A percentile compares a stretch with the other conserved stretches of the same genome.
These are phyloP conservation scores for Syngnathus floridae DNA, from an alignment of 2,113 vertebrate genomes.

Conservation along the genomic window DNA sequence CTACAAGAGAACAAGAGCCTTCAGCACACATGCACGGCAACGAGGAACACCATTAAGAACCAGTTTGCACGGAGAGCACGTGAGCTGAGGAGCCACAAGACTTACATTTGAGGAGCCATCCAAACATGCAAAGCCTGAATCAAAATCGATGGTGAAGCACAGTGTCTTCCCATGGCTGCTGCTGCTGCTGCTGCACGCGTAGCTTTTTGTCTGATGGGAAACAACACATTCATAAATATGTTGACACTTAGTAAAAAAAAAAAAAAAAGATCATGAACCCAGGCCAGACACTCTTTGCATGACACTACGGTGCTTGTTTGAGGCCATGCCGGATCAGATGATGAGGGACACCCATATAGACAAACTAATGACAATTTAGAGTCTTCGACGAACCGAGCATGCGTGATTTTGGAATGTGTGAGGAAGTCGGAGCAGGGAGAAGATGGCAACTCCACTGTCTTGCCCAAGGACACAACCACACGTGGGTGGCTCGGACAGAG, in stretches of 20 bases:
- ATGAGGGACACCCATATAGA: too few relatives aligned
- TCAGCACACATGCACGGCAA: constrained; percentile 14
- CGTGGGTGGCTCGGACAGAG: too few relatives aligned
- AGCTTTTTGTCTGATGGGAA: constrained; percentile 81
- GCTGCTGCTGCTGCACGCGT: constrained; percentile 75
- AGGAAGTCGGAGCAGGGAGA: too few relatives aligned
- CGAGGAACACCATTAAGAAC: not conserved
- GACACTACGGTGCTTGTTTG: too few relatives aligned
- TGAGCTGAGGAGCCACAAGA: not conserved
- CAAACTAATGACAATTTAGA: too few relatives aligned
- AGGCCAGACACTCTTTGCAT: not conserved
- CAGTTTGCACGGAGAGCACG: not conserved
- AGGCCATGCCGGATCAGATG: too few relatives aligned
- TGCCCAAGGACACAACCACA: too few relatives aligned
- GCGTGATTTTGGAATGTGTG: too few relatives aligned
- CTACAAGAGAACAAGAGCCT: constrained; percentile 55
- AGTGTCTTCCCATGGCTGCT: constrained; percentile 72
- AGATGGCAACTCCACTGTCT: too few relatives aligned
- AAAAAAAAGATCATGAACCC: not conserved
- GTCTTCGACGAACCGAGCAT: too few relatives aligned
- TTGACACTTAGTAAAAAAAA: not conserved
- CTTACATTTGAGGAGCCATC: constrained; percentile 79
- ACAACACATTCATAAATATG: constrained; percentile 4
- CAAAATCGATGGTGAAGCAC: constrained; percentile 84
- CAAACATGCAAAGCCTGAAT: constrained; percentile 84